These are phyloP conservation scores for Cryptoprocta ferox DNA, from an alignment of 2,797 vertebrate genomes.

Conservation along the genomic window DNA sequence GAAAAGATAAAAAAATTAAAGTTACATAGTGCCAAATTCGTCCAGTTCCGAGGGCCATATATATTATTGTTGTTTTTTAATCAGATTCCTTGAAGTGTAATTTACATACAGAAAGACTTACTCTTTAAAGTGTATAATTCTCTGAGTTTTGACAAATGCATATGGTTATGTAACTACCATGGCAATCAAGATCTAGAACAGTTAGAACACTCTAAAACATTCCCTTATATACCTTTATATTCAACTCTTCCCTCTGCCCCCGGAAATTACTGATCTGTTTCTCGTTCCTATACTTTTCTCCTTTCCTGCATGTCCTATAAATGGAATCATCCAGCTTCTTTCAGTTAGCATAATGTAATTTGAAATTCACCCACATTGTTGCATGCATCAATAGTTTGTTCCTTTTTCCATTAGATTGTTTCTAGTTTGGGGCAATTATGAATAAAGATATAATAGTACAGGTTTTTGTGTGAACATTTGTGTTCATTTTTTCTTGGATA, in stretches of 20 bases:
- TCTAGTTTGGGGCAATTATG: slow-evolving; percentile 44
- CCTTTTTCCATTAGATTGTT: slow-evolving; percentile 26
- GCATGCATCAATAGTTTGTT: neutral
- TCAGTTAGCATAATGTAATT: neutral
- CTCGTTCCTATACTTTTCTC: neutral
- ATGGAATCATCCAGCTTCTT: slow-evolving; percentile 27
- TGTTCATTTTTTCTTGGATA: slow-evolving; percentile 63
- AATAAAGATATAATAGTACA: slow-evolving; percentile 43
- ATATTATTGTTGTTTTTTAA: too few species aligned
- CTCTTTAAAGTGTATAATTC: neutral
- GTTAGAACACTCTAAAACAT: neutral
- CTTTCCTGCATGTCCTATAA: neutral
- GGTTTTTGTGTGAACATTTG: slow-evolving; percentile 37
- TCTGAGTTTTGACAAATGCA: neutral
- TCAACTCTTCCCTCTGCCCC: neutral
- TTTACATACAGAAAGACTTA: neutral
- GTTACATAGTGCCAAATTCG: neutral
- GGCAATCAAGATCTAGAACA: neutral
- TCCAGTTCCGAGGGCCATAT: neutral
- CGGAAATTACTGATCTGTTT: neutral
- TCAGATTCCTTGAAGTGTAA: neutral
- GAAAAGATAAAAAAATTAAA: neutral
- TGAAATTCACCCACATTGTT: neutral
- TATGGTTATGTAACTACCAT: neutral
- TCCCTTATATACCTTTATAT: neutral